Conservation (phyloP, 2,797 vertebrate species). For the Adrianichthys oophorus region DNA sequence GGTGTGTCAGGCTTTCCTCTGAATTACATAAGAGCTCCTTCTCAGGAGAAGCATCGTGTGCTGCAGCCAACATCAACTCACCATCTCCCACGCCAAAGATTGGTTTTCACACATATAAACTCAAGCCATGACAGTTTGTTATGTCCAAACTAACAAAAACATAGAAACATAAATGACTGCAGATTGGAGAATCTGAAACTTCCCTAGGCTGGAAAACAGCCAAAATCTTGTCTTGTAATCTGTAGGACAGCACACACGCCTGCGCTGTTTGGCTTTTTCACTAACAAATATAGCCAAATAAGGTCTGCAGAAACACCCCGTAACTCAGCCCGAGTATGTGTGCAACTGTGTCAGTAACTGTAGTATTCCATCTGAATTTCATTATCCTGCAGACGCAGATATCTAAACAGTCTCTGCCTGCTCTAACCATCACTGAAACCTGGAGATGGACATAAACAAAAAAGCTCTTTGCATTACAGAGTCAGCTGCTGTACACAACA, state of each 20-base stretch:
- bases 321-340: conserved; percentile 11
- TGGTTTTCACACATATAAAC: background rate
- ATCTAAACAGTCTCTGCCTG: conserved; percentile 45
- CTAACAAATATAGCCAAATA: conserved; percentile 72
- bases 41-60: conserved; percentile 17
- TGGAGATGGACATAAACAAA: conserved; percentile 4
- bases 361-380: conserved; percentile 62
- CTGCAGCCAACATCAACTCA: conserved; percentile 3
- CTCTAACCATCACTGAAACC: conserved; percentile 30
- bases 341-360: conserved; percentile 28
- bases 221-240: conserved; percentile 15
- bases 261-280: conserved; percentile 49
- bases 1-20: conserved; percentile 44
- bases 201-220: conserved; percentile 1
- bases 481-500: too few relatives aligned
- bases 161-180: background rate
- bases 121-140: background rate
- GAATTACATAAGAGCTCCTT: conserved; percentile 38
- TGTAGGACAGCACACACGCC: conserved; percentile 12
- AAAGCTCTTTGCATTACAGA: conserved; percentile 25
- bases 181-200: conserved; percentile 3
- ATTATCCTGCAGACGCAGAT: conserved; percentile 44
- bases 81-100: background rate
- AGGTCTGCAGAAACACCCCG: conserved; percentile 43
- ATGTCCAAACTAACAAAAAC: background rate